A percentile compares a stretch with the other conserved stretches of the same genome.
Evolutionary conservation across 2,797 vertebrate genomes (phyloP).

Genomic region (Tenualosa ilisha): DNA sequence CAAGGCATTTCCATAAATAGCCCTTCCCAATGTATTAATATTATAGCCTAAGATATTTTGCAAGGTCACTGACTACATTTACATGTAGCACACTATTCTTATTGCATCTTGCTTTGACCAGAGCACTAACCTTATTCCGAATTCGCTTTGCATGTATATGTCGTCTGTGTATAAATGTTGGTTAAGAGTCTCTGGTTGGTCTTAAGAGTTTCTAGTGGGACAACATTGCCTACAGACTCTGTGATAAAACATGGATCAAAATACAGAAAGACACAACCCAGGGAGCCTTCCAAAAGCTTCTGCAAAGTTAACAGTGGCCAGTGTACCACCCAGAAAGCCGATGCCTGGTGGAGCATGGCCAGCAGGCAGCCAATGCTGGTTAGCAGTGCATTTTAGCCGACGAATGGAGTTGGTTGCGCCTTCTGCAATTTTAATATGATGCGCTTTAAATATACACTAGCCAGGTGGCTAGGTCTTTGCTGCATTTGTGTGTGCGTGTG

Average conservation of each 20-base stretch:
- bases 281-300: background rate
- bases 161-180: no score
- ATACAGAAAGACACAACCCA: background rate
- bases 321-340: background rate
- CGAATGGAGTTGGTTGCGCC: constrained; percentile 73
- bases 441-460: constrained; percentile 84
- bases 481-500: background rate
- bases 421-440: constrained; percentile 82
- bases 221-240: no score
- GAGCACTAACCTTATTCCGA: no score
- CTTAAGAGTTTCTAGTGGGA: no score
- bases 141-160: no score
- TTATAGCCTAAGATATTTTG: no score
- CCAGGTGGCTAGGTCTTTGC: constrained; percentile 44
- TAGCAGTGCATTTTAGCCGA: constrained; percentile 52
- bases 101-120: no score
- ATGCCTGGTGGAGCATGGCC: background rate
- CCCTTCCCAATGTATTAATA: no score
- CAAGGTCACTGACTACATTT: no score
- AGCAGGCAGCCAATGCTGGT: constrained; percentile 33
- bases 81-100: no score
- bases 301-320: background rate
- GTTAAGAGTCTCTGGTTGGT: no score
- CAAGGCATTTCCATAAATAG: no score
- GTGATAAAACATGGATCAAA: background rate